phyloP scores from a whole-genome alignment of 2,113 vertebrate genomes.

The Coptodon rendalli region DNA sequence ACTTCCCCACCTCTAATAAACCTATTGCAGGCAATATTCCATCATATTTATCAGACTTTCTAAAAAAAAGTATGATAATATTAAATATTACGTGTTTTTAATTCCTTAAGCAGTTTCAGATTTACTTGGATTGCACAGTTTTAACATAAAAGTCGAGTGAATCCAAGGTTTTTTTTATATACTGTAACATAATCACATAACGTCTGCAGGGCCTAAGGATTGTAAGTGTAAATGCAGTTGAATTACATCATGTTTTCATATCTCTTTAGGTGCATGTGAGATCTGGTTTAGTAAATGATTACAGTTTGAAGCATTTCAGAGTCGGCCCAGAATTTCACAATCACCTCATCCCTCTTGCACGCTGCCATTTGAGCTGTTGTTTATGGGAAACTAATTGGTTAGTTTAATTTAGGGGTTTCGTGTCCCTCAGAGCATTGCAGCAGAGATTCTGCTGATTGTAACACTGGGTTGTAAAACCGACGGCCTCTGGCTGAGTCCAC shows the following conservation, averaged over 20 bases:
- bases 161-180: not conserved
- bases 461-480: not conserved
- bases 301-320: not conserved
- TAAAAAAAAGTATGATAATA: not conserved
- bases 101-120: not conserved
- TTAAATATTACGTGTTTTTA: not conserved
- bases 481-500: not conserved
- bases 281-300: not conserved
- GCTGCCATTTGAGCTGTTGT: not conserved
- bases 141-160: not conserved
- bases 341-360: not conserved
- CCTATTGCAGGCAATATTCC: not conserved
- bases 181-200: not conserved
- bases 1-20: not conserved
- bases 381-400: not conserved
- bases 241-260: not conserved
- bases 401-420: not conserved
- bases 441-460: not conserved
- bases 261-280: not conserved
- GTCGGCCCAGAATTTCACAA: not conserved
- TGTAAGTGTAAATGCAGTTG: not conserved
- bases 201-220: not conserved
- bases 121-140: not conserved
- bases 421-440: not conserved
- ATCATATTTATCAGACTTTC: too few relatives aligned